A percentile compares a stretch with the other conserved stretches of the same genome.
Evolutionary conservation across 1,140 invertebrate genomes (phyloP).

Genomic region (Neodiprion virginianus): DNA sequence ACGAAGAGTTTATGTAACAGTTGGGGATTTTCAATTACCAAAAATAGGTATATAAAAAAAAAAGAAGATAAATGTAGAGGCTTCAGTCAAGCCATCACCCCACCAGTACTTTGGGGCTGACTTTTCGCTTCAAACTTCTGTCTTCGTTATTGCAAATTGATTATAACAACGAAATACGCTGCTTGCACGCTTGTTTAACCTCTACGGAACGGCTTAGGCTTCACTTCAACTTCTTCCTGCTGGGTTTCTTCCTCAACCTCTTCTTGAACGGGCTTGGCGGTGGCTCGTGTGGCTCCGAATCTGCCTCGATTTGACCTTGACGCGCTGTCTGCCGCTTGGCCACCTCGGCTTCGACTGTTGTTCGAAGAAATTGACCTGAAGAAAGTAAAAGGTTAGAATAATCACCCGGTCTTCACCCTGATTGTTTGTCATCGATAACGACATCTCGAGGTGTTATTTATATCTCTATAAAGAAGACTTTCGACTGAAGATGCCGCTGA

Average conservation of each 20-base stretch:
- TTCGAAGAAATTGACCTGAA: conserved; percentile 33
- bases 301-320: conserved; percentile 40
- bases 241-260: conserved; percentile 47
- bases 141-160: not conserved
- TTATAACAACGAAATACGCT: not conserved
- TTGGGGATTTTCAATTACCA: too few relatives aligned
- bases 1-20: too few relatives aligned
- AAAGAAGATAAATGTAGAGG: too few relatives aligned
- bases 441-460: too few relatives aligned
- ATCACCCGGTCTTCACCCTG: too few relatives aligned
- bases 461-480: not conserved
- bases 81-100: too few relatives aligned
- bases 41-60: not conserved
- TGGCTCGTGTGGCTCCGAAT: conserved; percentile 36
- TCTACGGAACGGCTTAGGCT: conserved; percentile 45
- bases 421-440: too few relatives aligned
- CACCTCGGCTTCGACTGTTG: conserved; percentile 30
- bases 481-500: too few relatives aligned
- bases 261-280: conserved; percentile 41
- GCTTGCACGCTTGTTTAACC: conserved; percentile 30
- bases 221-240: conserved; percentile 49
- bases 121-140: too few relatives aligned
- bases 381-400: not conserved
- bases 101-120: too few relatives aligned
- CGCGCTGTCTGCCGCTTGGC: conserved; percentile 24